Base-by-base conservation (phyloP, 2,113 vertebrate species). In the Eclectus roratus region DNA sequence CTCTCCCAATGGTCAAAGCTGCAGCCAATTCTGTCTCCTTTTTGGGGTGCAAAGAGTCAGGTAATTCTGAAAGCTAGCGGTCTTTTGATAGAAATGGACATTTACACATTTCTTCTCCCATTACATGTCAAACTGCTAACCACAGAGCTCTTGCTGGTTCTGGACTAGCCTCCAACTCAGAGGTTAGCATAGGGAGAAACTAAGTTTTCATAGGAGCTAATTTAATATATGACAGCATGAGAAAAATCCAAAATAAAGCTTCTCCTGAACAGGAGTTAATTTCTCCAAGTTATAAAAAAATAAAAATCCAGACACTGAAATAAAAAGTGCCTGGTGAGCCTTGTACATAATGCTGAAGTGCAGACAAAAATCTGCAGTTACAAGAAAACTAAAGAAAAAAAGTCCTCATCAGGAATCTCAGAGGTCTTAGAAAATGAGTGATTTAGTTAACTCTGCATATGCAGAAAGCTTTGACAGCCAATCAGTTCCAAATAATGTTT, bases 41-140 rank as follows among this genome's bases (percentile, higher is more conserved):
- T 2, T 10, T 47, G 16, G 29, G 44, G 13, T 2, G 0, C 2
- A 4, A 69, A 46, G 33, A 77, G 9, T 35, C 21, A n/a, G 10
- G 61, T 53, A 77, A 60, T 47, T 61, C 63, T 86, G 41, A 85
- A 61, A 65, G 17, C 33, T 73, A 35, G 1, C 1, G 14, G 9
- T 63, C 31, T 72, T 76, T 65, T 58, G 13, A 55, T 70, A 31
- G 55, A 81, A 84, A 74, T 28, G 31, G 47, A 12, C 18, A 63
- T 58, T 44, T 50, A 35, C 7, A 58, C 9, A 16, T 74, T 79
- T 82, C 3, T 68, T 86, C 27, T 41, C 13, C 6, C 3, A 49
- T 77, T 80, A 61, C 16, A 41, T 37, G 44, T 6, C 31, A 61
- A 65, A 69, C n/a, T 74, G 5, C 14, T 2, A 2, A 16, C 49